These are phyloP conservation scores for Etia nguti DNA, from an alignment of 2,113 vertebrate species.

Conservation along the genomic window DNA sequence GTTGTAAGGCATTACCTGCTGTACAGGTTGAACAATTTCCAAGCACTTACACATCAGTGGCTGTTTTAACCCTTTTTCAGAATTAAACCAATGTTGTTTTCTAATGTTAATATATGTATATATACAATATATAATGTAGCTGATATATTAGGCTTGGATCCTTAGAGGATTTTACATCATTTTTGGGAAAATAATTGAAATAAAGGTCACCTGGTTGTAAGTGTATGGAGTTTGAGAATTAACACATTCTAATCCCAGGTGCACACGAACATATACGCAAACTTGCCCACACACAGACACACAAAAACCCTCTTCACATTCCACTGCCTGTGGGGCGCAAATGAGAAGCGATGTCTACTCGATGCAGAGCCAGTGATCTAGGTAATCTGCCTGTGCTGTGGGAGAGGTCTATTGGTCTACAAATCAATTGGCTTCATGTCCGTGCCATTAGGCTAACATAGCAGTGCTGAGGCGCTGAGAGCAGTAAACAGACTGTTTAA, in stretches of 20 bases:
- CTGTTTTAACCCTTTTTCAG: neutral
- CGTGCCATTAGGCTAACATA: conserved; percentile 63
- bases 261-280: neutral
- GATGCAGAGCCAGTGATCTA: conserved; percentile 60
- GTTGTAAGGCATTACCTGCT: neutral
- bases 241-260: neutral
- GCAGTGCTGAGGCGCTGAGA: conserved; percentile 49
- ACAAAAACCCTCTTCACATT: conserved; percentile 31
- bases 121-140: neutral
- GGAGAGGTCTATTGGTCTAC: conserved; percentile 64
- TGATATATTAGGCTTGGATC: too few relatives aligned
- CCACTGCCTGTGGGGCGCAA: conserved; percentile 19
- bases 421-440: conserved; percentile 68
- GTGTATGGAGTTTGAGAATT: neutral
- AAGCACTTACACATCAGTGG: neutral
- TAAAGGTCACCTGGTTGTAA: neutral
- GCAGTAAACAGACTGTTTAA: conserved; percentile 63
- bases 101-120: too few relatives aligned
- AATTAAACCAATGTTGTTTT: neutral
- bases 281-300: neutral
- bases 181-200: neutral
- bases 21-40: neutral
- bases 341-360: conserved; percentile 45
- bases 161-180: neutral
- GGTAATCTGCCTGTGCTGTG: conserved; percentile 65